phyloP scores from a whole-genome alignment of 2,888 invertebrate genomes.

The Megaustenia siamemsis region DNA sequence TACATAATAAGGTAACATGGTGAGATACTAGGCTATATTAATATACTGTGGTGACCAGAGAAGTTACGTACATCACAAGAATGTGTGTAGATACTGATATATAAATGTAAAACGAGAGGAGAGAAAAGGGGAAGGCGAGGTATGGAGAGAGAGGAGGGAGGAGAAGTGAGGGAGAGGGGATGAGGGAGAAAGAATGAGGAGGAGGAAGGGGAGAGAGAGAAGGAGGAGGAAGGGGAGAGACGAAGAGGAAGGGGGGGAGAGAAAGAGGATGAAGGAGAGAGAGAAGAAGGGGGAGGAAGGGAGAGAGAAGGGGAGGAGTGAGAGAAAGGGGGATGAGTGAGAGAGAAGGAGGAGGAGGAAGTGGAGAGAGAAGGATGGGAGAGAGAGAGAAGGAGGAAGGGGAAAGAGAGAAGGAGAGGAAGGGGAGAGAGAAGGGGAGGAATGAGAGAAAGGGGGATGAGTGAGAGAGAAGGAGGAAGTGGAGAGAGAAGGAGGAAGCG shows the following conservation, averaged over 20 bases:
- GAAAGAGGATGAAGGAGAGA: not conserved
- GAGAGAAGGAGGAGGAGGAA: not conserved
- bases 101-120: too few species aligned
- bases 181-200: too few species aligned
- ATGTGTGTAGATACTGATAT: too few species aligned
- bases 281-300: conserved; percentile 5
- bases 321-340: not conserved
- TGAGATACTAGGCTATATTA: too few species aligned
- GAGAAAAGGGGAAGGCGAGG: not conserved
- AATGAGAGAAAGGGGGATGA: too few species aligned
- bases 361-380: not conserved
- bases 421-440: not conserved
- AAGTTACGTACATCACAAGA: too few species aligned
- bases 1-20: too few species aligned
- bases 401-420: not conserved
- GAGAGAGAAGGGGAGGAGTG: not conserved
- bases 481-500: not conserved
- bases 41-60: too few species aligned
- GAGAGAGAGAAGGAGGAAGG: not conserved
- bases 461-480: too few species aligned
- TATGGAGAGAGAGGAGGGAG: not conserved
- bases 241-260: too few species aligned
- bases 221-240: conserved; percentile 4
- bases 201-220: not conserved
- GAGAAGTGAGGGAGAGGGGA: not conserved